Evolutionary conservation across 2,113 vertebrate species (phyloP), one percentile per base, ranked within the genome.

Genomic region (Cinclus cinclus): DNA sequence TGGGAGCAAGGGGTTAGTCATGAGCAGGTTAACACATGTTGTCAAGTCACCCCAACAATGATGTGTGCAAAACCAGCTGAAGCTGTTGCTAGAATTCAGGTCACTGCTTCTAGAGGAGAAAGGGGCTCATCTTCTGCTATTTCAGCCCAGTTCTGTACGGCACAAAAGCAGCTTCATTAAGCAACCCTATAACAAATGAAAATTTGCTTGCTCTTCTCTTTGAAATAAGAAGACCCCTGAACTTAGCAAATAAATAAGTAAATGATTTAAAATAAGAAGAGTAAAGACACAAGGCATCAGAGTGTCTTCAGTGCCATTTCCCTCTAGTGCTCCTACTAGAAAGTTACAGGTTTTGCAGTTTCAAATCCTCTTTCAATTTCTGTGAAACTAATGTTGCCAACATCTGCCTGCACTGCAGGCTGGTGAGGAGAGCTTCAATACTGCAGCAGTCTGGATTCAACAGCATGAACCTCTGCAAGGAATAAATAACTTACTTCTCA

Each of bases 341-440:
- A 94, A 78, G 13, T 93, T 60, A 93, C 18, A 71, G 69, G 58
- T 86, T 92, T 67, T 87, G 91, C 91, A 94, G 80, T 95, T 96
- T 95, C 96, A 60, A 89, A 70, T 95, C 86, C 92, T 67, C 56
- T 89, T 94, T 82, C 65, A 42, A 44, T 80, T 73, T 94, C 33
- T 37, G 46, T 58, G n/a, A 74, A 47, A 31, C 17, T n/a, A 19
- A 75, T 67, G 25, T 59, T 76, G 41, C 60, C 63, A 83, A 63
- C 60, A 77, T 94, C 90, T 92, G 83, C 76, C 86, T 80, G 68
- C 76, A 55, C 71, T 63, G 71, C 59, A 88, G 79, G 59, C 74
- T 88, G 56, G 17, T 9, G 37, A 37, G 42, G 33, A 80, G 59
- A 80, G n/a, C 46, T 79, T 50, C 53, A 44, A 4, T 22, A 33